Evolutionary conservation across 2,797 vertebrate genomes (phyloP).

Genomic region (Poecilia wingei): DNA sequence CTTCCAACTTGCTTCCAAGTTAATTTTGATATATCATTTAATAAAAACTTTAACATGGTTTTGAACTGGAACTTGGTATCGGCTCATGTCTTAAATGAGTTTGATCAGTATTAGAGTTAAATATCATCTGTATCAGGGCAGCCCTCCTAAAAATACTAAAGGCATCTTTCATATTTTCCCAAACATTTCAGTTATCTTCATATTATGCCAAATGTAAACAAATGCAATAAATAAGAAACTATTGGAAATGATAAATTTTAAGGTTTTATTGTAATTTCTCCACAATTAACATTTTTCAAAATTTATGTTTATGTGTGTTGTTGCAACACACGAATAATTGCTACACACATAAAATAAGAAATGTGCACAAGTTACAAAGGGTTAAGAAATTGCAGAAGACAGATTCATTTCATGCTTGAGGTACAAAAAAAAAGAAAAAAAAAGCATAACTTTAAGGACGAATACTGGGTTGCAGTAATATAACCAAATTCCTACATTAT

Average conservation of each 20-base stretch:
- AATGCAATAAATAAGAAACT: background rate
- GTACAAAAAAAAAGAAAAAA: background rate
- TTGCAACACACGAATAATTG: background rate
- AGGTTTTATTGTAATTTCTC: background rate
- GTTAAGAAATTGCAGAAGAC: background rate
- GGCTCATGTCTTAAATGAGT: background rate
- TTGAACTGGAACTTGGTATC: background rate
- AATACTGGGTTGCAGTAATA: background rate
- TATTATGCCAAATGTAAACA: background rate
- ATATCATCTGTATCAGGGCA: background rate
- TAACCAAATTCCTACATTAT: background rate
- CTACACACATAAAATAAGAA: background rate
- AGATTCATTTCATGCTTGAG: background rate
- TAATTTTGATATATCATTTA: background rate
- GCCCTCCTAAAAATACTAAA: background rate
- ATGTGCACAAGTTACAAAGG: background rate
- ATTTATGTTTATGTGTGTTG: background rate
- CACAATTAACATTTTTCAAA: background rate
- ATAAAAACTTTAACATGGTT: background rate
- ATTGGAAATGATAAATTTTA: background rate
- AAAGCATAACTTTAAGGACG: background rate
- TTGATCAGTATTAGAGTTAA: background rate
- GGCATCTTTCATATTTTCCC: background rate
- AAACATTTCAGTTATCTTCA: background rate
- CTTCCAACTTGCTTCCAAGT: background rate